A percentile compares a stretch with the other conserved stretches of the same genome.
phyloP scores from a whole-genome alignment of 2,113 vertebrate genomes.

The Micronycteris hirsuta region DNA sequence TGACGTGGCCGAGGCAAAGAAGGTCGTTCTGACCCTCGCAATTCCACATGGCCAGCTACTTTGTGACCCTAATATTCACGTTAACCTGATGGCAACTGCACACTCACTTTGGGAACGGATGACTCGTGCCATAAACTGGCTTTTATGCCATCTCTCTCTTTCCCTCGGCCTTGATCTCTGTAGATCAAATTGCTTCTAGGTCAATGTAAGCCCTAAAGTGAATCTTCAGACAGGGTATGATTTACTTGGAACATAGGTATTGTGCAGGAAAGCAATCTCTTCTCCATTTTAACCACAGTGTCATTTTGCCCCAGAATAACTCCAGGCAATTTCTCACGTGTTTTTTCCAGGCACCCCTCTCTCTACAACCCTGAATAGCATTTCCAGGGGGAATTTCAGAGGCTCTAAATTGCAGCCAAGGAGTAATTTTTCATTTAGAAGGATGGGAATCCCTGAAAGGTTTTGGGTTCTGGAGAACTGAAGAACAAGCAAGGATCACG shows the following conservation, averaged over 20 bases:
- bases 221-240: background rate
- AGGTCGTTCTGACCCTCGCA: background rate
- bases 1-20: background rate
- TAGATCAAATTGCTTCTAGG: constrained; percentile 8
- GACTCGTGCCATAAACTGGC: background rate
- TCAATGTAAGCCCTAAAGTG: background rate
- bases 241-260: background rate
- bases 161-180: background rate
- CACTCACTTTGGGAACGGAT: background rate
- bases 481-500: constrained; percentile 8
- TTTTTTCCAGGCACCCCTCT: background rate
- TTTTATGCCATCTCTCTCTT: background rate
- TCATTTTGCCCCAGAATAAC: background rate
- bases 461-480: background rate
- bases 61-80: background rate
- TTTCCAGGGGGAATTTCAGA: constrained; percentile 35
- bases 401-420: background rate
- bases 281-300: constrained; percentile 10
- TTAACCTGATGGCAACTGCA: background rate
- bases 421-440: constrained; percentile 37
- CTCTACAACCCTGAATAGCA: background rate
- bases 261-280: background rate
- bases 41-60: background rate
- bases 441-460: background rate
- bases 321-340: background rate